These are phyloP conservation scores for Neosalanx taihuensis DNA, from an alignment of 2,797 vertebrate species.

Conservation along the genomic window DNA sequence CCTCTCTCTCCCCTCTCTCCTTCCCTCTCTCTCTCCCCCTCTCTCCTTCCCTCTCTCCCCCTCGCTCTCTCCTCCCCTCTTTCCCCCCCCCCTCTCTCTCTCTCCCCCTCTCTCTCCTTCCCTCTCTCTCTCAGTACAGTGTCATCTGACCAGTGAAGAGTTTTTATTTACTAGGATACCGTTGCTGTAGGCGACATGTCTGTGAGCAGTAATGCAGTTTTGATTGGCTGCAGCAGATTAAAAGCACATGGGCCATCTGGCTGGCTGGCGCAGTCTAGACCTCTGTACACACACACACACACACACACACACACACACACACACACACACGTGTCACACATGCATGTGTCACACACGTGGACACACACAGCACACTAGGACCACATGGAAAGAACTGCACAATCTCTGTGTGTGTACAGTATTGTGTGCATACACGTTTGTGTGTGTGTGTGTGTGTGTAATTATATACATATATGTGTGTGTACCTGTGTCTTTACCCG, in stretches of 20 bases:
- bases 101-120: neutral
- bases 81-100: neutral
- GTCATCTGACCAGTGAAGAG: conserved; percentile 14
- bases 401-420: conserved; percentile 5
- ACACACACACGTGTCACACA: neutral
- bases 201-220: conserved; percentile 2
- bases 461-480: conserved; percentile 15
- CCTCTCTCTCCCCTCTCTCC: neutral
- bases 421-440: neutral
- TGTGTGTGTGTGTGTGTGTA: conserved; percentile 3
- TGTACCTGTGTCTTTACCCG: conserved; percentile 4
- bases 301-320: neutral
- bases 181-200: conserved; percentile 10
- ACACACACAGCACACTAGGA: neutral
- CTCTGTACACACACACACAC: conserved; percentile 15
- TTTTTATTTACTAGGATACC: conserved; percentile 19
- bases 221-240: conserved; percentile 28
- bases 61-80: neutral
- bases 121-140: neutral
- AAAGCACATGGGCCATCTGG: conserved; percentile 47
- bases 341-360: conserved; percentile 36
- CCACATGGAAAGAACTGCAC: neutral
- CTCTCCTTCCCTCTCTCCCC: neutral
- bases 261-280: conserved; percentile 39
- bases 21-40: neutral